Base-by-base conservation (phyloP, 1,140 invertebrate genomes). In the Drosophila asahinai region DNA sequence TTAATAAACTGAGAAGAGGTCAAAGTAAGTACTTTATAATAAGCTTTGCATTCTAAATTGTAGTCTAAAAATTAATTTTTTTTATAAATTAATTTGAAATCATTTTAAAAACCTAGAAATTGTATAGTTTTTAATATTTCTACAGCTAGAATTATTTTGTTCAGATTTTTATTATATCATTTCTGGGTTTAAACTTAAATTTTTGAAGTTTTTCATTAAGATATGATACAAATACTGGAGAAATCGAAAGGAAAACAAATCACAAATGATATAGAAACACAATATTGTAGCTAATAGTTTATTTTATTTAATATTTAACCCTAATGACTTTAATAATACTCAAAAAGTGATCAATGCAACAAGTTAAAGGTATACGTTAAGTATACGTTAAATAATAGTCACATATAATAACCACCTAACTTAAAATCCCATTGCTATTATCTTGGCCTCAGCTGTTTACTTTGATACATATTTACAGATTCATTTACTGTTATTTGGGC, bases 401-500 rank as follows among this genome's bases (percentile, higher is more conserved):
- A 54, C 6, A 14, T 22, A 2, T 4, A 36, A 40, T n/a, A 22
- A 22, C 3, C 19, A 15, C 14, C 7, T 33, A 15, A 0, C 11
- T 15, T 7, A 8, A 45, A 14, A 12, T 9, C 2, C 14, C 4
- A 22, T 2, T 15, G 15, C 64, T 63, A 63, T 30, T 47, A 40
- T 8, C 4, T 71, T 38, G 49, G 17, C 62, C 62, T 3, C 22
- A 27, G 11, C 33, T 67, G 67, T 55, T 47, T 45, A 8, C 19
- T 30, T 54, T 55, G 14, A 67, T 55, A 67, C 38, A 38, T 36
- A 19, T 38, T 15, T 48, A 80, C 36, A 74, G 30, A 49, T 36
- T 47, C 45, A 49, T 60, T 58, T 45, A 43, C 36, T 64, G 42
- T n/a, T 30, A 38, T 54, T 54, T 33, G 57, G 67, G 57, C 42